Evolutionary conservation across 92 coral and sea anemone species (phyloP), one percentile per base, ranked within the genome.

Genomic region (Epizoanthus fatuus): DNA sequence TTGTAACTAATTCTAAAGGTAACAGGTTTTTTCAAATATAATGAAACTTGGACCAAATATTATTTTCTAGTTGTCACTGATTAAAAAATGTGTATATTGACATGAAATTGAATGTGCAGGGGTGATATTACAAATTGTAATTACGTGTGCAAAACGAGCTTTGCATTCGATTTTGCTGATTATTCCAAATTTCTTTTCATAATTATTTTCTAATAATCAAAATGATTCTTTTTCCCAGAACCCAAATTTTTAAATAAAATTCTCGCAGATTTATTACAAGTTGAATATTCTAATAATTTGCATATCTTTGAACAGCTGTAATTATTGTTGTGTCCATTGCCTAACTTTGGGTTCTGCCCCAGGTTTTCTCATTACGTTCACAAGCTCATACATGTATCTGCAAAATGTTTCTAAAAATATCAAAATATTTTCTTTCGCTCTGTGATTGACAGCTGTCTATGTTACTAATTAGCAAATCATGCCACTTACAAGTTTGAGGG

Each of bases 41-140:
- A 68, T 68, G 7, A 68, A 39, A 68, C 73, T 68, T 39, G 6
- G 73, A 68, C 0, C 73, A 68, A 39, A 68, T 29, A 29, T 2
- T 68, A 68, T 38, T 68, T 16, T 39, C 44, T 16, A 11, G 73
- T 39, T 39, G 73, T 68, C 53, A 68, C 73, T 14, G 73, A 68
- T 68, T 68, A 39, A 68, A 68, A 68, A 68, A 68, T 68, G 72
- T 67, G 72, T 67, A 8, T 67, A 49, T 67, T 67, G 73, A 40
- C 52, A 68, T 68, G 73, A 11, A 68, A 14, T 68, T 68, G 53
- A 39, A 68, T 39, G 73, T 39, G 5, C 73, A 68, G 73, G 73
- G 14, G 44, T 68, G 73, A 68, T 38, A 39, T 32, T 68, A 68
- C 29, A 68, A 68, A 1, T 68, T 22, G 47, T 68, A 68, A 37